A percentile compares a stretch with the other conserved stretches of the same genome.
Conservation (phyloP, 2,797 vertebrate genomes). For the Poeciliopsis presidionis region DNA sequence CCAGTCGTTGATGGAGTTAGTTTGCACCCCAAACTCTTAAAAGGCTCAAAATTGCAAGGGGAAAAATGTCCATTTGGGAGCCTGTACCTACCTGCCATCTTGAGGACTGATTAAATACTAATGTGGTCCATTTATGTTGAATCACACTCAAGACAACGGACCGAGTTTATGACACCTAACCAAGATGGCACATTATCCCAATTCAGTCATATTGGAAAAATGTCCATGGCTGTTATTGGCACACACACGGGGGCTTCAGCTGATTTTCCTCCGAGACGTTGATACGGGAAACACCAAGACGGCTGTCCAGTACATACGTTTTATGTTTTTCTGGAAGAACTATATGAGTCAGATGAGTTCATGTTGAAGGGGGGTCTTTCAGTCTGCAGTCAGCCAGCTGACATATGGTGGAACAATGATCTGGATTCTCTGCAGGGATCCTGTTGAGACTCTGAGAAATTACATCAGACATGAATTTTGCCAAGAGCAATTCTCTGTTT, state of each 20-base stretch:
- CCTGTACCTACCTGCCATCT: background rate
- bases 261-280: slow-evolving; percentile 15
- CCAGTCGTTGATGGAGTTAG: background rate
- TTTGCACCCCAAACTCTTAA: background rate
- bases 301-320: slow-evolving; percentile 10
- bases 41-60: background rate
- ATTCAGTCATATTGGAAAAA: slow-evolving; percentile 15
- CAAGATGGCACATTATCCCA: slow-evolving; percentile 19
- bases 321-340: slow-evolving; percentile 17
- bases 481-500: slow-evolving; percentile 26
- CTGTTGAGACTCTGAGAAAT: slow-evolving; percentile 19
- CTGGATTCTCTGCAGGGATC: slow-evolving; percentile 37
- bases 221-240: slow-evolving; percentile 26
- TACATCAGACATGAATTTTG: slow-evolving; percentile 38
- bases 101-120: background rate
- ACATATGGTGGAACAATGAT: slow-evolving; percentile 42
- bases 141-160: background rate
- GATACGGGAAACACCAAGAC: slow-evolving; percentile 20
- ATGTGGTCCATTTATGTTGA: background rate
- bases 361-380: slow-evolving; percentile 42
- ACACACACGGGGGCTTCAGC: slow-evolving; percentile 31
- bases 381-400: slow-evolving; percentile 14
- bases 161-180: background rate
- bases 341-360: slow-evolving; percentile 28
- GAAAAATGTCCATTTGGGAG: background rate